A percentile compares a stretch with the other conserved stretches of the same genome.
Evolutionary conservation across 2,888 invertebrate genomes (phyloP).

Genomic region (Aelia acuminata): DNA sequence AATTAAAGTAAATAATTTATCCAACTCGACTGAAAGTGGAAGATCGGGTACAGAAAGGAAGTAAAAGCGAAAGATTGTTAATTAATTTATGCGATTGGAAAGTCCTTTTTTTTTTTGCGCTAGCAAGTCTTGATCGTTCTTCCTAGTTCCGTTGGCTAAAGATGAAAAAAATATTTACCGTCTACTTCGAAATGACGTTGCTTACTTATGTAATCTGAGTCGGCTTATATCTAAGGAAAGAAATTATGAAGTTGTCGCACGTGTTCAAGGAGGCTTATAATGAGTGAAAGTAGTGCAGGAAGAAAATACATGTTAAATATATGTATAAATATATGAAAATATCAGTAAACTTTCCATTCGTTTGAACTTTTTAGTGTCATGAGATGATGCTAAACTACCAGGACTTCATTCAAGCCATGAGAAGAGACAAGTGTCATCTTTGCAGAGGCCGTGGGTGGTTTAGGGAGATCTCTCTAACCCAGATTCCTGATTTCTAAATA

Average conservation of each 20-base stretch:
- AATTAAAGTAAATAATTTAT: neutral
- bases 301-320: too few species aligned
- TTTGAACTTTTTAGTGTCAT: too few species aligned
- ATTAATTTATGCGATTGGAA: constrained; percentile 8
- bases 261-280: neutral
- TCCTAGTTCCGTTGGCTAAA: neutral
- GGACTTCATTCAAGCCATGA: too few species aligned
- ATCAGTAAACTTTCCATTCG: too few species aligned
- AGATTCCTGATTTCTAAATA: too few species aligned
- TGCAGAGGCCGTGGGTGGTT: too few species aligned
- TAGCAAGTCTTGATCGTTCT: neutral
- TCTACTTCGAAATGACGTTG: neutral
- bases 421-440: too few species aligned
- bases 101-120: neutral
- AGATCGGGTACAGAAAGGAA: neutral
- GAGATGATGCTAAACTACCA: too few species aligned
- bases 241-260: neutral
- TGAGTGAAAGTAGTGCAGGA: neutral
- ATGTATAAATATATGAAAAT: too few species aligned
- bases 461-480: too few species aligned
- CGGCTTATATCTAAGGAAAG: neutral
- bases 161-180: neutral
- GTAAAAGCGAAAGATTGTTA: neutral
- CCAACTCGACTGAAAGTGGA: neutral
- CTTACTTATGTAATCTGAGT: neutral